Conservation (phyloP, 1,140 invertebrate genomes). For the Bathynomus jamesi region DNA sequence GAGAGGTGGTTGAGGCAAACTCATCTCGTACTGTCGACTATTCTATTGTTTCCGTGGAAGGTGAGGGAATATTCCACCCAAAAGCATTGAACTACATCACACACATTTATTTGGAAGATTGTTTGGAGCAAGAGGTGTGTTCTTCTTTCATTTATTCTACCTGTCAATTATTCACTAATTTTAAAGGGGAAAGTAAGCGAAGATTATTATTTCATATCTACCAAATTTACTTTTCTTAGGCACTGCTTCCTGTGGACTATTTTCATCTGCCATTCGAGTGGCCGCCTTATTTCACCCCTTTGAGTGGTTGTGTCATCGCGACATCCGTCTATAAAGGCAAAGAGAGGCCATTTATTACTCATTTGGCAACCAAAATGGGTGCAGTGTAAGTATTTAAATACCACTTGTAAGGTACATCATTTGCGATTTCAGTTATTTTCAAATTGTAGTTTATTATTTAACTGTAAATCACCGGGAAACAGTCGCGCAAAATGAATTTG, state of each 20-base stretch:
- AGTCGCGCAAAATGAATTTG: too few species aligned
- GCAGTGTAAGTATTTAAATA: constrained; percentile 38
- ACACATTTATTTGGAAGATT: constrained; percentile 25
- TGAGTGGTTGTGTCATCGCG: constrained; percentile 62
- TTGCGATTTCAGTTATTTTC: too few species aligned
- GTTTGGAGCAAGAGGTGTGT: constrained; percentile 15
- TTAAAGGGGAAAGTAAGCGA: neutral
- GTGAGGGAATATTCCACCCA: constrained; percentile 5
- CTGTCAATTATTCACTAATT: constrained; percentile 37
- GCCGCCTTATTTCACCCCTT: neutral
- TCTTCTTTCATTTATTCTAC: constrained; percentile 21
- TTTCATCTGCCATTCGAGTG: constrained; percentile 55
- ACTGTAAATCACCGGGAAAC: too few species aligned
- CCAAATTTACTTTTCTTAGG: constrained; percentile 29
- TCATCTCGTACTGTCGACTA: constrained; percentile 40
- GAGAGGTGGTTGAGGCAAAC: constrained; percentile 19
- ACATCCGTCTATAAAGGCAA: constrained; percentile 63
- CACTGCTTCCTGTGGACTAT: constrained; percentile 52
- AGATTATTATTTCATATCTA: too few species aligned
- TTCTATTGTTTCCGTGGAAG: constrained; percentile 29
- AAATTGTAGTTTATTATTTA: too few species aligned
- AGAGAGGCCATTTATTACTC: constrained; percentile 59
- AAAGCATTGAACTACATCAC: constrained; percentile 19
- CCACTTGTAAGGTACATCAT: too few species aligned
- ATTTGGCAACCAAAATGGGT: constrained; percentile 44